Conservation (phyloP, 2,797 vertebrate genomes). For the Pipistrellus pygmaeus region DNA sequence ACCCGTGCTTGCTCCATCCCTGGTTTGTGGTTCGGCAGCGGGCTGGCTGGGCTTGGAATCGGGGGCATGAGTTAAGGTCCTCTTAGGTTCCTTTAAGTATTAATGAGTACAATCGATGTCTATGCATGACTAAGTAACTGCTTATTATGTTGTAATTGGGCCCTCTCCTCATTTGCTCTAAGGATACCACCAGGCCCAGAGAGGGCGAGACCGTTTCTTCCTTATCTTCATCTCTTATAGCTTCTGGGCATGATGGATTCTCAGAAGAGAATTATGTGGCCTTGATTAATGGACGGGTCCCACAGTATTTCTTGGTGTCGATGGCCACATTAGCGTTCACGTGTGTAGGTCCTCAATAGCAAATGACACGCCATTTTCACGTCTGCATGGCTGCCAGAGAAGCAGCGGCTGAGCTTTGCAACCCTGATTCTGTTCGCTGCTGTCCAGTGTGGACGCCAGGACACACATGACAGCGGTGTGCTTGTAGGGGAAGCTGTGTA, state of each 20-base stretch:
- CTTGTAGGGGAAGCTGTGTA: neutral
- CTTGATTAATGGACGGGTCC: neutral
- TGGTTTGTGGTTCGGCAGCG: neutral
- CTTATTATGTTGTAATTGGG: neutral
- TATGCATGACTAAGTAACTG: neutral
- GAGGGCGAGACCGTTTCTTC: neutral
- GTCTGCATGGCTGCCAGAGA: neutral
- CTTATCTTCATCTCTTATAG: neutral
- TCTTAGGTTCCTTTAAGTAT: neutral
- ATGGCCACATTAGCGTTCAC: neutral
- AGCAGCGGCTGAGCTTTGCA: neutral
- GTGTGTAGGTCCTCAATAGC: neutral
- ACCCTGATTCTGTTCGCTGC: slow-evolving; percentile 20
- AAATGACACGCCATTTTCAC: neutral
- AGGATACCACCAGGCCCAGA: neutral
- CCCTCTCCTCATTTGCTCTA: slow-evolving; percentile 15
- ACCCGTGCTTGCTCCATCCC: neutral
- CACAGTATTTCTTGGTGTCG: neutral
- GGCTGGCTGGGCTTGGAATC: neutral
- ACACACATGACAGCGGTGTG: neutral
- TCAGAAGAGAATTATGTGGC: neutral
- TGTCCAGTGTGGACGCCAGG: neutral
- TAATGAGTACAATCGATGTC: neutral
- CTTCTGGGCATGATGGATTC: neutral
- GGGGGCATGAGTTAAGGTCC: neutral